These are phyloP conservation scores for Eretmochelys imbricata DNA, from an alignment of 2,113 vertebrate genomes.

Conservation along the genomic window DNA sequence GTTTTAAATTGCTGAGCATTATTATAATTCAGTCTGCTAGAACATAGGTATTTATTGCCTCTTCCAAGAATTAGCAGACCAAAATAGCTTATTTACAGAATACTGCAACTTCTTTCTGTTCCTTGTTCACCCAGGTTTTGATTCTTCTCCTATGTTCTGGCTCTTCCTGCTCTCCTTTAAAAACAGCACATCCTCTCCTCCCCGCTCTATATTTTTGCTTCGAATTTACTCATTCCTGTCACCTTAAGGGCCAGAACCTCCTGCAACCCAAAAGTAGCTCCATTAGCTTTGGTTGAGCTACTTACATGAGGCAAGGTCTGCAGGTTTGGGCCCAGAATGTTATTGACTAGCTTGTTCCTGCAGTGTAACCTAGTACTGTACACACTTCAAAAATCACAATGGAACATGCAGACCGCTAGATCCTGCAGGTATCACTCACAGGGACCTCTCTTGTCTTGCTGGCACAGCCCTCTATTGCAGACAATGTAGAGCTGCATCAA, in stretches of 20 bases:
- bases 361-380: not conserved
- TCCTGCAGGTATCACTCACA: not conserved
- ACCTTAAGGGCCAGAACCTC: not conserved
- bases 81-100: not conserved
- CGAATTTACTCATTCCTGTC: not conserved
- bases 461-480: too few species aligned
- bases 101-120: not conserved
- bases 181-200: not conserved
- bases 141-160: too few species aligned
- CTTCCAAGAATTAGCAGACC: too few species aligned
- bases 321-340: not conserved
- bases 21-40: too few species aligned
- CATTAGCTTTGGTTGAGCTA: not conserved
- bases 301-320: not conserved
- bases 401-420: not conserved
- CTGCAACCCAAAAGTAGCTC: not conserved
- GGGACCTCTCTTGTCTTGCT: too few species aligned
- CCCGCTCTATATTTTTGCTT: not conserved
- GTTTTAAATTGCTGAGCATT: too few species aligned
- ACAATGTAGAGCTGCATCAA: too few species aligned
- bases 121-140: not conserved
- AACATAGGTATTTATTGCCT: too few species aligned
- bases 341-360: too few species aligned
- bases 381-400: not conserved
- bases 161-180: not conserved